A percentile compares a stretch with the other conserved stretches of the same genome.
These are phyloP conservation scores for Epistrophe eligans DNA, from an alignment of 2,888 invertebrate genomes.

Conservation along the genomic window DNA sequence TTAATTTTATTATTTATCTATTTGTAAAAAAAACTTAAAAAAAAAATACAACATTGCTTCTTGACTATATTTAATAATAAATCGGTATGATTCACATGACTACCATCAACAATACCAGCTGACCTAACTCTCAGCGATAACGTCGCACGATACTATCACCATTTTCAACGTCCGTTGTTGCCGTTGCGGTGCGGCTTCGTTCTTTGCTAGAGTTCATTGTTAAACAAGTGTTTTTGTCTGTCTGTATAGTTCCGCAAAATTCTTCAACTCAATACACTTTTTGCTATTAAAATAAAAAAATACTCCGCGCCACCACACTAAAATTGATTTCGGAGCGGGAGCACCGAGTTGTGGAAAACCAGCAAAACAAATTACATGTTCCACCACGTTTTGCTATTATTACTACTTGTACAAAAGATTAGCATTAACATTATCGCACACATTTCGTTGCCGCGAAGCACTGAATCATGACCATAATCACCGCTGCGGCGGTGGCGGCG, in stretches of 20 bases:
- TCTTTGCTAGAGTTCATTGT: conserved; percentile 28
- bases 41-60: too few species aligned
- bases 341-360: not conserved
- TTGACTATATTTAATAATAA: not conserved
- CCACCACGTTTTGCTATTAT: conserved; percentile 65
- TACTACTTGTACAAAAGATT: conserved; percentile 68
- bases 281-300: conserved; percentile 26
- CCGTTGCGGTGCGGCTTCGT: not conserved
- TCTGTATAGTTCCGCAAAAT: conserved; percentile 48
- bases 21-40: too few species aligned
- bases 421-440: conserved; percentile 71
- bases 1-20: too few species aligned
- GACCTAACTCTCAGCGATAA: conserved; percentile 11
- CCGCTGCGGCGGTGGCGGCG: not conserved
- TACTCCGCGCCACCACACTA: not conserved
- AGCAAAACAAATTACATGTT: conserved; percentile 73
- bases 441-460: conserved; percentile 62
- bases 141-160: conserved; percentile 28
- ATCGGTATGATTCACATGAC: conserved; percentile 22
- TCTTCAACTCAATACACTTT: conserved; percentile 31
- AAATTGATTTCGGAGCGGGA: conserved; percentile 49
- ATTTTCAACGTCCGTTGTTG: conserved; percentile 9
- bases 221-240: conserved; percentile 40
- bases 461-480: conserved; percentile 63
- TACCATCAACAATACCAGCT: conserved; percentile 17